Percentiles rank a stretch among this genome's conserved stretches.
Evolutionary conservation across 64 coral and sea anemone species (phyloP).

Genomic region (Pocillopora verrucosa): DNA sequence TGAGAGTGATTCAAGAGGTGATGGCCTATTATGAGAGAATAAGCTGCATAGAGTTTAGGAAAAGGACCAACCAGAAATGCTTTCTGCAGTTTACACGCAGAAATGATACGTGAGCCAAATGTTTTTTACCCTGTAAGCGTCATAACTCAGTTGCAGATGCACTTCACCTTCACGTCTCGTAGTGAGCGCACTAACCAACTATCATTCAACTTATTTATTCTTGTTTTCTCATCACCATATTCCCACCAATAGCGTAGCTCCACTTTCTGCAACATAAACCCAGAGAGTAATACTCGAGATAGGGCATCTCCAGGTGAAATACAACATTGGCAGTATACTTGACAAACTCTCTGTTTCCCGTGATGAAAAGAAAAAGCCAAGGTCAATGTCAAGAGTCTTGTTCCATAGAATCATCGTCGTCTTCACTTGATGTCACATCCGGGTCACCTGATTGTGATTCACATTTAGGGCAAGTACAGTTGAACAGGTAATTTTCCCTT

Average conservation of each 20-base stretch:
- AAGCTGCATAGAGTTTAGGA: not conserved
- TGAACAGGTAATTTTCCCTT: conserved; percentile 89
- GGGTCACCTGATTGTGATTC: conserved; percentile 73
- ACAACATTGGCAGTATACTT: not conserved
- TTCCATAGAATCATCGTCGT: conserved; percentile 62
- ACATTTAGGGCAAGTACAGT: conserved; percentile 74
- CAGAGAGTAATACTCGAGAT: no score
- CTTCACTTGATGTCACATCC: conserved; percentile 87
- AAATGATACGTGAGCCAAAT: not conserved
- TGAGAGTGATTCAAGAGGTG: not conserved
- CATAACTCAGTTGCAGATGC: no score
- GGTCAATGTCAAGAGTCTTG: conserved; percentile 13
- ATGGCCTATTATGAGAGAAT: not conserved
- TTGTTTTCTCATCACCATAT: not conserved
- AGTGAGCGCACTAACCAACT: no score
- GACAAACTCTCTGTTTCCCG: not conserved
- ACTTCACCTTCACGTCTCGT: no score
- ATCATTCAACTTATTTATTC: not conserved
- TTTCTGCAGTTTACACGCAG: not conserved
- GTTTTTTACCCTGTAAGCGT: no score
- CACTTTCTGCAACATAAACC: no score
- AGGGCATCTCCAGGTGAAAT: not conserved
- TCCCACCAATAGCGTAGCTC: no score
- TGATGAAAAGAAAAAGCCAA: not conserved
- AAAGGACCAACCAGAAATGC: not conserved